Conservation (phyloP, 2,797 vertebrate species). For the Erethizon dorsatum region DNA sequence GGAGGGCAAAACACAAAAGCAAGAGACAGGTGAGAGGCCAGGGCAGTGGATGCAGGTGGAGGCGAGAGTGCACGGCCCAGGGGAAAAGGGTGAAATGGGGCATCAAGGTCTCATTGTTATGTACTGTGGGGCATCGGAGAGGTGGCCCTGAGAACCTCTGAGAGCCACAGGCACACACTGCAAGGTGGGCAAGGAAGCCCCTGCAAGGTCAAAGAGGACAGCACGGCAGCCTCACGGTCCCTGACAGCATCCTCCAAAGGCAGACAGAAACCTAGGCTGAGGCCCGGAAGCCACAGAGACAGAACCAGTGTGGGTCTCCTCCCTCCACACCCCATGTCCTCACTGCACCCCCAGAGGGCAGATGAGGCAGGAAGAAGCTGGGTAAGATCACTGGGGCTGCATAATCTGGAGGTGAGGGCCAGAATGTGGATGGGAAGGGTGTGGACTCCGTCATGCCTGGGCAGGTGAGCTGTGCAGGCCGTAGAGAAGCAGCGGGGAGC, state of each 20-base stretch:
- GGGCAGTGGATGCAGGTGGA: neutral
- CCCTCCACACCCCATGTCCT: neutral
- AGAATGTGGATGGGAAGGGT: neutral
- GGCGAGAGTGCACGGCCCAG: neutral
- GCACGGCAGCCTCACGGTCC: neutral
- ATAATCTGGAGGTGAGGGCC: neutral
- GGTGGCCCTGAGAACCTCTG: neutral
- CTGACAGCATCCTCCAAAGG: neutral
- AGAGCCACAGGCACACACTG: neutral
- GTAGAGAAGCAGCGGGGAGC: neutral
- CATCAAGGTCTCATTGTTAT: fast-evolving
- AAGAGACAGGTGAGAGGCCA: neutral
- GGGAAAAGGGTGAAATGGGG: neutral
- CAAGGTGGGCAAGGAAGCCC: neutral
- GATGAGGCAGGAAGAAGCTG: neutral
- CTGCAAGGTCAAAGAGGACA: neutral
- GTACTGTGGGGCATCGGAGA: neutral
- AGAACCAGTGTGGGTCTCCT: neutral
- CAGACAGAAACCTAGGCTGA: neutral
- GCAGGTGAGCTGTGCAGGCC: neutral
- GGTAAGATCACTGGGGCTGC: too few species aligned
- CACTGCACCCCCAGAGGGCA: neutral
- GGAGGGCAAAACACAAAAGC: neutral
- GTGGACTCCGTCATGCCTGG: neutral
- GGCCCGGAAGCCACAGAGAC: neutral